phyloP scores from a whole-genome alignment of 2,888 invertebrate genomes.

The Rugalucina vietnamica region DNA sequence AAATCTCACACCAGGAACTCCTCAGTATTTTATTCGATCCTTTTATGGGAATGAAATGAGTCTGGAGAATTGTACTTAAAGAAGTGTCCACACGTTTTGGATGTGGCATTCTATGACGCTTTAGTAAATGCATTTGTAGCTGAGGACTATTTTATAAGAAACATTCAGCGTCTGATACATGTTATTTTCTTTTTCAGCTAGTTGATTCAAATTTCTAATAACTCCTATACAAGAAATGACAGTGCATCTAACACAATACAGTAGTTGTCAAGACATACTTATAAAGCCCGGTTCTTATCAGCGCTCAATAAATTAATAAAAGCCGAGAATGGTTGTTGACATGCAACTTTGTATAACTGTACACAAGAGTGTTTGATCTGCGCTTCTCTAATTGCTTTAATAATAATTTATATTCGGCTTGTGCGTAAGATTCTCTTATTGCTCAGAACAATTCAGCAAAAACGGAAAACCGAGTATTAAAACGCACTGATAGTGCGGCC shows the following conservation, averaged over 20 bases:
- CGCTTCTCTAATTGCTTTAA: constrained; percentile 2
- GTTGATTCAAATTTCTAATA: too few species aligned
- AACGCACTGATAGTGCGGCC: background rate
- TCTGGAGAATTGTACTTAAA: too few species aligned
- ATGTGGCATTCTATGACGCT: too few species aligned
- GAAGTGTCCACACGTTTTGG: too few species aligned
- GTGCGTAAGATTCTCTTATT: constrained; percentile 3
- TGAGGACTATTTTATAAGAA: too few species aligned
- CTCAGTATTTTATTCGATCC: too few species aligned
- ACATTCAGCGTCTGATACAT: too few species aligned
- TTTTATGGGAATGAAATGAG: too few species aligned
- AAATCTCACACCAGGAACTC: too few species aligned
- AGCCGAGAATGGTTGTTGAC: constrained; percentile 5
- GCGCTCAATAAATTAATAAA: constrained; percentile 1
- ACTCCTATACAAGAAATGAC: too few species aligned
- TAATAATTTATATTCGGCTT: constrained; percentile 14
- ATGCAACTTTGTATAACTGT: background rate
- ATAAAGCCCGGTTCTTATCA: background rate
- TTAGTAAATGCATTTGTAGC: too few species aligned
- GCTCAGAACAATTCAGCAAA: background rate
- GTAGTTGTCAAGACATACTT: background rate
- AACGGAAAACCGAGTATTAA: constrained; percentile 10
- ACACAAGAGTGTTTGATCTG: background rate
- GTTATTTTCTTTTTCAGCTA: too few species aligned
- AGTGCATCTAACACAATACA: background rate